Conservation (phyloP, 2,797 vertebrate species). For the Anas acuta region DNA sequence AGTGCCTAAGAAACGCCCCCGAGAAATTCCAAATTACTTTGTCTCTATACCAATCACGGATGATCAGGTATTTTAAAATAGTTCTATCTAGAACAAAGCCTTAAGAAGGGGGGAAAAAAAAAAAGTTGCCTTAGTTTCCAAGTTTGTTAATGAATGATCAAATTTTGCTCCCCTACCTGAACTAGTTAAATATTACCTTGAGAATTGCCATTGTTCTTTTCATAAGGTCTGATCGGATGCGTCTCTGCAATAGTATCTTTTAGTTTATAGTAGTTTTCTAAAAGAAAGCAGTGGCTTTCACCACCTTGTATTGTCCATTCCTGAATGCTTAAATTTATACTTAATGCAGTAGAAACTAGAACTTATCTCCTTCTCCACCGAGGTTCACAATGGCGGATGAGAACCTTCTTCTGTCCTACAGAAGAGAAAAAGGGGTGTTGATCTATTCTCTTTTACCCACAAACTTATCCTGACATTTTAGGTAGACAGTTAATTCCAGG, state of each 20-base stretch:
- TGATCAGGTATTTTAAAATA: conserved; percentile 55
- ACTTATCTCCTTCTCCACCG: neutral
- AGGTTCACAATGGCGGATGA: neutral
- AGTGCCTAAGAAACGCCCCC: neutral
- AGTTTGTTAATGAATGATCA: neutral
- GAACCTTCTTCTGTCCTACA: neutral
- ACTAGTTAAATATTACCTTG: neutral
- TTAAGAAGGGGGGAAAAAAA: too few species aligned
- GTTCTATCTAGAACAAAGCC: neutral
- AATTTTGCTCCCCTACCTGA: neutral
- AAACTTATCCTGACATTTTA: neutral
- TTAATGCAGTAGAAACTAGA: neutral
- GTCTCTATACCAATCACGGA: conserved; percentile 64
- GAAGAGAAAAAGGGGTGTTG: neutral
- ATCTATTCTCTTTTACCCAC: neutral
- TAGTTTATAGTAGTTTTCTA: neutral
- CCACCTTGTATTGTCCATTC: neutral
- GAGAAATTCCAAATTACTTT: conserved; percentile 64
- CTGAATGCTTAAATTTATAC: neutral
- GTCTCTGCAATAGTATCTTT: neutral
- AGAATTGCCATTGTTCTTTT: neutral
- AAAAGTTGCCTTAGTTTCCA: neutral
- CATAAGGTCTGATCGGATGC: neutral
- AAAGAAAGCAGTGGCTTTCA: neutral
- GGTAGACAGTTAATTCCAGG: neutral